These are phyloP conservation scores for Vidua macroura DNA, from an alignment of 2,113 vertebrate species.

Conservation along the genomic window DNA sequence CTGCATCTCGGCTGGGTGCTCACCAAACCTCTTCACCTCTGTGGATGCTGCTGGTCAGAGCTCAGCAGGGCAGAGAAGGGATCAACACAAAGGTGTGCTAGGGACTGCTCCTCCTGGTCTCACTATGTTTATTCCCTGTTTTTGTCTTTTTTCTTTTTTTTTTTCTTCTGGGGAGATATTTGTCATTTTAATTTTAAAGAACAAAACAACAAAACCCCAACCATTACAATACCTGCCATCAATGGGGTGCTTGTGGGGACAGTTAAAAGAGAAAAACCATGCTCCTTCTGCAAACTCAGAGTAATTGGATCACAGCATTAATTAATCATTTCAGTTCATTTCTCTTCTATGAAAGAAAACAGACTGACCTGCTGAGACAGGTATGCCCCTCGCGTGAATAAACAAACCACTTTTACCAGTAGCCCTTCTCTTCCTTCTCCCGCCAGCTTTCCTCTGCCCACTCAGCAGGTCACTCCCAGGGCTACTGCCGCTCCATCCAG, in stretches of 20 bases:
- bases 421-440: not conserved
- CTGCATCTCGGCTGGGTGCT: accelerated
- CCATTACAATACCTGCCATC: not conserved
- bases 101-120: not conserved
- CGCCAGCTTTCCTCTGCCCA: not conserved
- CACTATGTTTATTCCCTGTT: not conserved
- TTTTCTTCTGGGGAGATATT: not conserved
- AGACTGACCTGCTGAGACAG: not conserved
- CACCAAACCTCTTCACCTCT: not conserved
- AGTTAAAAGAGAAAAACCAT: slow-evolving; percentile 41
- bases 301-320: slow-evolving; percentile 48
- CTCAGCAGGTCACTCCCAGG: not conserved
- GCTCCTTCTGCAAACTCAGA: slow-evolving; percentile 15
- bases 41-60: not conserved
- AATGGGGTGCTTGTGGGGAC: not conserved
- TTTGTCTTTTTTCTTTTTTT: not conserved
- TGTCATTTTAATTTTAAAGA: not conserved
- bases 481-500: accelerated
- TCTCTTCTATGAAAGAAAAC: slow-evolving; percentile 25
- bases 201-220: not conserved
- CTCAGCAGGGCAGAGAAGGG: not conserved
- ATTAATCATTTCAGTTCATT: slow-evolving; percentile 55
- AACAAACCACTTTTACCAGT: not conserved
- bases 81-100: not conserved
- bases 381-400: not conserved